Percentiles rank a stretch among this genome's conserved stretches.
phyloP scores from a whole-genome alignment of 2,113 vertebrate species.

The Vimba vimba region DNA sequence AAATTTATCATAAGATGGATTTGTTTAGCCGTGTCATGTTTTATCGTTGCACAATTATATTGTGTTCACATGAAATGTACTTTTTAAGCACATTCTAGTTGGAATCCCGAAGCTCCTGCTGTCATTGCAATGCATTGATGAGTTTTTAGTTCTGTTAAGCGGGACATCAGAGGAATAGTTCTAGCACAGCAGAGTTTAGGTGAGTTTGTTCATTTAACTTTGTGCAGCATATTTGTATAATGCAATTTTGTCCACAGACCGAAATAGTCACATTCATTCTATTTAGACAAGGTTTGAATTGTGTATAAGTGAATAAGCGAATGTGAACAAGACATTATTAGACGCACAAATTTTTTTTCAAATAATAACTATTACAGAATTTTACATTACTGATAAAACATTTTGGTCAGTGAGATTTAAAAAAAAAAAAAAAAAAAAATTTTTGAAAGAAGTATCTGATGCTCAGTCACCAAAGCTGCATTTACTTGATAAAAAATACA shows the following conservation, averaged over 20 bases:
- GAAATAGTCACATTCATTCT: slow-evolving; percentile 32
- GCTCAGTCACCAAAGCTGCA: background rate
- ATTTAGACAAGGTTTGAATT: slow-evolving; percentile 1
- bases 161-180: background rate
- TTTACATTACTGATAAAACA: background rate
- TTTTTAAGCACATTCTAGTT: background rate
- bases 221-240: slow-evolving; percentile 13
- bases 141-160: background rate
- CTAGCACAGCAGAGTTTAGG: background rate
- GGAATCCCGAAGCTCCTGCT: background rate
- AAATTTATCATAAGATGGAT: background rate
- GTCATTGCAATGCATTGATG: background rate
- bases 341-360: no score
- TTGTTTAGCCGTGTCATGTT: background rate
- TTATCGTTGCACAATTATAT: background rate
- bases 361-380: background rate
- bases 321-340: no score
- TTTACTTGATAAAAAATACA: background rate
- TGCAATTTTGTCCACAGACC: slow-evolving; percentile 19
- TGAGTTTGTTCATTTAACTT: background rate
- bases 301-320: background rate
- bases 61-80: background rate
- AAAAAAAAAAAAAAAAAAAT: background rate
- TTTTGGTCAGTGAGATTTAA: background rate
- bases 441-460: background rate